Base-by-base conservation (phyloP, 1,140 invertebrate species). In the Watersipora subatra region DNA sequence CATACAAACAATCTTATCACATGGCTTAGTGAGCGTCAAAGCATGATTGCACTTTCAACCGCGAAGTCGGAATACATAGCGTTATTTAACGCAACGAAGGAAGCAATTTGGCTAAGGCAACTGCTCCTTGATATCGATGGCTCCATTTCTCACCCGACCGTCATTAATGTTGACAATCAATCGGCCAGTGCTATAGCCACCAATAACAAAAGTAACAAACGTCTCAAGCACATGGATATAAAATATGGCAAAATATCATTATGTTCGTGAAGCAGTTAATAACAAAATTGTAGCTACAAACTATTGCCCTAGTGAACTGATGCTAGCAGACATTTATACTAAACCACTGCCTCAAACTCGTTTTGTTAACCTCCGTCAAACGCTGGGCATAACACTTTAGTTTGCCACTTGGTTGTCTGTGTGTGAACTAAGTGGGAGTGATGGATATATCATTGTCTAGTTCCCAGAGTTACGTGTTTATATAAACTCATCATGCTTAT, bases 11-110 rank as follows among this genome's bases (percentile, higher is more conserved):
- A 63, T 25, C 28, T 64, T 1, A 68, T 68, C 19, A 68, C 64
- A 17, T 85, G 80, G 69, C 78, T 81, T 72, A 79, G 80, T 68
- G 80, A 75, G 28, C 82, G 78, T 69, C 83, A 84, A 64, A 75
- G 72, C 34, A 79, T 80, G 2, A 77, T 80, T 27, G 81, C 81
- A 26, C 71, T 81, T 61, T 80, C 76, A 22, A 77, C 75, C 2
- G 81, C 78, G 19, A 83, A 78, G 62, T 81, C 73, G 19, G 76
- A 78, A 64, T 83, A 82, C 66, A 70, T 63, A 2, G 63, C 66
- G 17, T 34, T 65, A 24, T 64, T 30, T 63, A 62, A 63, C 17
- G 64, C 56, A 20, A 28, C 64, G 7, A 67, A 72, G 61, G 69
- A 69, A 62, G 20, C 57, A 22, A 62, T 68, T 28, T 72, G 34